A percentile compares a stretch with the other conserved stretches of the same genome.
Conservation (phyloP, 2,888 invertebrate genomes). For the Pemphredon lugubris region DNA sequence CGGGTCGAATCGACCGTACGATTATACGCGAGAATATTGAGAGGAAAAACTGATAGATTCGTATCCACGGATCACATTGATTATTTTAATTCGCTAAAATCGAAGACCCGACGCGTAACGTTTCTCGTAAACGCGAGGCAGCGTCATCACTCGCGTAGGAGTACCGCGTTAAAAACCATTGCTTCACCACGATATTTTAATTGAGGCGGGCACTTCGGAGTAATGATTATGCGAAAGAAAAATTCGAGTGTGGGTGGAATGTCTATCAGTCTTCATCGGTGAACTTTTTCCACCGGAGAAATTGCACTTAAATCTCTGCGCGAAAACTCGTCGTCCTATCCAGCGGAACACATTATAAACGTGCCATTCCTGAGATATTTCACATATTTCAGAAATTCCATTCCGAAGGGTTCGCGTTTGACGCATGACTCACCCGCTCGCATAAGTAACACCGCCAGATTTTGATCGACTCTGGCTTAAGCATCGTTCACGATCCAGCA, state of each 20-base stretch:
- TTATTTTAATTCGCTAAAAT: no score
- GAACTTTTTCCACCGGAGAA: constrained; percentile 19
- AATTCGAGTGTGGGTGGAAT: background rate
- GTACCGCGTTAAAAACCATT: no score
- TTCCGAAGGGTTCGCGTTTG: constrained; percentile 60
- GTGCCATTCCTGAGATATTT: constrained; percentile 64
- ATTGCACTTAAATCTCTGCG: constrained; percentile 48
- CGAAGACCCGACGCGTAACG: no score
- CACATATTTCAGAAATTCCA: constrained; percentile 69
- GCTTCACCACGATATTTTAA: background rate
- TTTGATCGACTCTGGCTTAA: constrained; percentile 34
- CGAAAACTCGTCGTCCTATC: constrained; percentile 34
- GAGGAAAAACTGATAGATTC: no score
- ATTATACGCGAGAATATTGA: no score
- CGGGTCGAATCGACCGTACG: no score
- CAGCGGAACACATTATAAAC: constrained; percentile 62
- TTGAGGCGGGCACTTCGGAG: background rate
- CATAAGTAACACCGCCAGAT: constrained; percentile 56
- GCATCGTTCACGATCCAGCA: constrained; percentile 16
- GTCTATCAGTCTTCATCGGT: constrained; percentile 12
- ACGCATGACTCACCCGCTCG: constrained; percentile 54
- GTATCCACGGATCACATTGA: no score
- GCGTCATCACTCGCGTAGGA: no score
- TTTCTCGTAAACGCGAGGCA: no score
- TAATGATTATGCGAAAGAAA: background rate